Base-by-base conservation (phyloP, 2,797 vertebrate genomes). In the Liasis olivaceus region DNA sequence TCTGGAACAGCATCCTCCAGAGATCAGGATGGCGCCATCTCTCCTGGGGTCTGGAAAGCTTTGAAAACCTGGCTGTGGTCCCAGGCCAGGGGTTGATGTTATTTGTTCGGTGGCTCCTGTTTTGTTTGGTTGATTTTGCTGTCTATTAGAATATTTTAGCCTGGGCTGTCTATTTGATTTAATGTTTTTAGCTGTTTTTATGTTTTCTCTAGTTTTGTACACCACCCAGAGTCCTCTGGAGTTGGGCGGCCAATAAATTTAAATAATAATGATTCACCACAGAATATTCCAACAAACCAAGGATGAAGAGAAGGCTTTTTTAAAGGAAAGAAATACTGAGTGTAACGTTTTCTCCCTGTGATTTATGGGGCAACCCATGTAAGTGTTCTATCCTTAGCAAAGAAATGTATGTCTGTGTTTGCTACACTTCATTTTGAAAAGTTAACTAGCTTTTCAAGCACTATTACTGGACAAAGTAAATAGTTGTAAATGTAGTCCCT, bases 391-490 rank as follows among this genome's bases (percentile, higher is more conserved):
- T 92, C 94, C 94, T 88, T 94, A 94, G 54, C 69, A 91, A 93
- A 64, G 28, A 64, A 93, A 84, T 96, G 90, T 94, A 92, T 85
- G n/a, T 51, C 91, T 59, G 66, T 89, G 64, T 92, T 96, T 94
- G 86, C n/a, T 90, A 93, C 93, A 91, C 92, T 94, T 93, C 90
- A 91, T 92, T 92, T 94, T 42, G 87, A 93, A 93, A 94, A 94
- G 90, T 93, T 94, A 94, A 91, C 88, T 86, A 92, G 54, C 88
- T 47, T 77, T 94, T 95, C 88, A 90, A 95, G 91, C n/a, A 69
- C 84, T 62, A 5, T 94, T 84, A 89, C 36, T 91, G 84, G 92
- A 94, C 63, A 96, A 95, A 96, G 91, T 93, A 93, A 96, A 94
- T 28, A 94, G 56, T 20, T 92, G 85, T 66, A 12, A 26, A 26